These are phyloP conservation scores for Macaria liturata DNA, from an alignment of 2,888 invertebrate genomes.

Conservation along the genomic window DNA sequence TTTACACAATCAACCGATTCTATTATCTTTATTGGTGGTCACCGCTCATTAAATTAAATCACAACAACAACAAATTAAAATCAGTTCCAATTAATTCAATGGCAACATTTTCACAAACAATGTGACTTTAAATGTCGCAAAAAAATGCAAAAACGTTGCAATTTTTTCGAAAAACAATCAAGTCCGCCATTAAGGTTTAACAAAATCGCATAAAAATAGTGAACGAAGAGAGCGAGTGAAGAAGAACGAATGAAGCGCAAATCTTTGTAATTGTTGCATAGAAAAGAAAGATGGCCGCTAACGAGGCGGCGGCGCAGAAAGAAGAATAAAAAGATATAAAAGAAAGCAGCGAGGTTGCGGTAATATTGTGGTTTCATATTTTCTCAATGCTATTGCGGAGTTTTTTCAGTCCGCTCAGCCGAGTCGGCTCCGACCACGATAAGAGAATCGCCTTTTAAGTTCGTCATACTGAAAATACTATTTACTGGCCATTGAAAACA, in stretches of 20 bases:
- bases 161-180: constrained; percentile 20
- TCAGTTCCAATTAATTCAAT: constrained; percentile 11
- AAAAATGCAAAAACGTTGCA: too few relatives aligned
- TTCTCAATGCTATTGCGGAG: not conserved
- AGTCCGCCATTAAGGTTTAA: constrained; percentile 16
- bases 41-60: too few relatives aligned
- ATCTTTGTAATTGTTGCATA: too few relatives aligned
- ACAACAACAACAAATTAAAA: too few relatives aligned
- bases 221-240: constrained; percentile 2
- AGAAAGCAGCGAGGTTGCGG: constrained; percentile 22
- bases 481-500: too few relatives aligned
- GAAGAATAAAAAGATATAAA: constrained; percentile 12
- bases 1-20: too few relatives aligned
- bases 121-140: too few relatives aligned
- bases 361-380: constrained; percentile 1
- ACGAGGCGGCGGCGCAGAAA: constrained; percentile 45
- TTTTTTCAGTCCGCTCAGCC: too few relatives aligned
- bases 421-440: too few relatives aligned
- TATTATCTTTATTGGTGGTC: too few relatives aligned
- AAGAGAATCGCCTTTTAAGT: too few relatives aligned
- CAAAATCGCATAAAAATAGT: constrained; percentile 16
- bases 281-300: constrained; percentile 57
- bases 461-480: too few relatives aligned
- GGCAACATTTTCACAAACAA: constrained; percentile 12
- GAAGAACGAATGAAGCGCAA: constrained; percentile 38